These are phyloP conservation scores for Noctilio leporinus DNA, from an alignment of 2,113 vertebrate species.

Conservation along the genomic window DNA sequence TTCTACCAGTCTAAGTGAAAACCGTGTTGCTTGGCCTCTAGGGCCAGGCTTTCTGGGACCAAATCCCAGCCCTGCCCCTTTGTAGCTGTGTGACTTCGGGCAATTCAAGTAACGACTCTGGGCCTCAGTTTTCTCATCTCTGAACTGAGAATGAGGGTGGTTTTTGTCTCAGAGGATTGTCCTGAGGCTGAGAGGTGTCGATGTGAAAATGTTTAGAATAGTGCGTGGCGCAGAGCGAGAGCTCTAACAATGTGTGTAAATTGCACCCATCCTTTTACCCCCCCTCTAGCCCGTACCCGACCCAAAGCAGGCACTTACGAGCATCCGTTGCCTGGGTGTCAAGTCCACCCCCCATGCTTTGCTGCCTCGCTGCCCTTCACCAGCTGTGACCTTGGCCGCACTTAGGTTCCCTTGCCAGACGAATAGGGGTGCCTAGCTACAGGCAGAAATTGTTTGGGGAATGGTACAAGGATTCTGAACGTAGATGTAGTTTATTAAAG, in stretches of 20 bases:
- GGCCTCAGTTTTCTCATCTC: background rate
- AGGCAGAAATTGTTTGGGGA: background rate
- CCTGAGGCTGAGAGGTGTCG: rapidly evolving
- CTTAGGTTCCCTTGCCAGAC: background rate
- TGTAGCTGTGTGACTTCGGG: background rate
- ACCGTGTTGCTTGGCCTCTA: background rate
- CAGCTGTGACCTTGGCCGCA: background rate
- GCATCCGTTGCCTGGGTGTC: background rate
- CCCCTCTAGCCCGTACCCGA: background rate
- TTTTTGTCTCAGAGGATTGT: background rate
- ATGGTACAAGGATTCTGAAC: background rate
- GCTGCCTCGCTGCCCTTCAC: background rate
- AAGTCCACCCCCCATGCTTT: background rate
- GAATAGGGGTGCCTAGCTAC: background rate
- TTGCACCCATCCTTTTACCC: background rate
- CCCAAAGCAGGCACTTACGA: background rate
- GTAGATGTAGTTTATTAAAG: background rate
- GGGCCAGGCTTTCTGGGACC: background rate
- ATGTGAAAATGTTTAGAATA: background rate
- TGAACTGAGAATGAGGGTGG: background rate
- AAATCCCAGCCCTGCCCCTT: background rate
- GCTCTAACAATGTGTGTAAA: rapidly evolving
- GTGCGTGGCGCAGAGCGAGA: background rate
- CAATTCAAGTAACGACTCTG: background rate
- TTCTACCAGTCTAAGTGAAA: background rate